These are phyloP conservation scores for Sclerurus mexicanus DNA, from an alignment of 2,113 vertebrate genomes.

Conservation along the genomic window DNA sequence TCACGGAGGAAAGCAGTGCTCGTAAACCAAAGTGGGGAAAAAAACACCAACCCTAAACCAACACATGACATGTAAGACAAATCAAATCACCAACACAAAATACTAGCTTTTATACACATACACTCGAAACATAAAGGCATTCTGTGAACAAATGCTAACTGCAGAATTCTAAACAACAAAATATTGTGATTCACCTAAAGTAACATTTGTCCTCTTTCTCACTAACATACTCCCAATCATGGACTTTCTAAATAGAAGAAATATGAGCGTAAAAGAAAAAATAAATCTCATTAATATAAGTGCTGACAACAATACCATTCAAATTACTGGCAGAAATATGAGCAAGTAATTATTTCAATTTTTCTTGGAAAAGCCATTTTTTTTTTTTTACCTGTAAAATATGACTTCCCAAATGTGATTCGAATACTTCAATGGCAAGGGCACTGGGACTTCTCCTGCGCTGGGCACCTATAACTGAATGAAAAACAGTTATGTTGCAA, in stretches of 20 bases:
- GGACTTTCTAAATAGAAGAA: constrained; percentile 62
- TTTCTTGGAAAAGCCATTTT: constrained; percentile 36
- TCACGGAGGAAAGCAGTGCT: background rate
- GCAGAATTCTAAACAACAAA: constrained; percentile 21
- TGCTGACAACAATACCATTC: background rate
- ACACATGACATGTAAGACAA: background rate
- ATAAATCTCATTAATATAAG: background rate
- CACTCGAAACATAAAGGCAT: constrained; percentile 2
- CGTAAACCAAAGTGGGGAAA: background rate
- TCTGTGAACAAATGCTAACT: constrained; percentile 33
- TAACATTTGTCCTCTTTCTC: constrained; percentile 61
- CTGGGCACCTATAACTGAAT: constrained; percentile 94
- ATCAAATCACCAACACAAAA: constrained; percentile 40
- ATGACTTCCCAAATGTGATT: constrained; percentile 98
- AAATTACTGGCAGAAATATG: constrained; percentile 2
- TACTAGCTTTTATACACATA: background rate
- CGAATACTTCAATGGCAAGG: constrained; percentile 93
- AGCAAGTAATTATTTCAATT: background rate
- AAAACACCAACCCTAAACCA: background rate
- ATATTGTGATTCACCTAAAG: constrained; percentile 37
- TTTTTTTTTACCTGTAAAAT: constrained; percentile 91
- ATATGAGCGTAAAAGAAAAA: constrained; percentile 20
- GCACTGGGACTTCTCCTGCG: constrained; percentile 90
- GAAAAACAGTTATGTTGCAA: constrained; percentile 73
- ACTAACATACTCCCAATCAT: constrained; percentile 53